Base-by-base conservation (phyloP, 2,797 vertebrate species). In the Aulostomus chinensis region DNA sequence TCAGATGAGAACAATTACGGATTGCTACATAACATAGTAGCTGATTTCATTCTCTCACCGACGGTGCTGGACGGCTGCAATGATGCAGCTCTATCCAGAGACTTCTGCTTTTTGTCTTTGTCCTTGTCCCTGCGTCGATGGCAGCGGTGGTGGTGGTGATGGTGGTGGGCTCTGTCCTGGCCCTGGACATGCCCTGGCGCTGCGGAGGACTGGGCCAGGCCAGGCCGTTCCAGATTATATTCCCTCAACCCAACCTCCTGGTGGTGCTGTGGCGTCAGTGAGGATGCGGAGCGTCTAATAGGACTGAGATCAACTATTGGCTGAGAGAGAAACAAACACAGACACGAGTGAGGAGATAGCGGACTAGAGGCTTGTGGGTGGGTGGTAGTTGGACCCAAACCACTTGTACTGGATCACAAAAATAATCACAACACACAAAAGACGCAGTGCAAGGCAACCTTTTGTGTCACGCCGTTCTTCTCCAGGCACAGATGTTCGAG, bases 261-360 rank as follows among this genome's bases (percentile, higher is more conserved):
- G 15, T 88, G 80, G 4, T 84, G 84, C 37, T 88, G 90, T 0
- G 95, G 94, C 2, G 91, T 84, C 88, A 98, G 74, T 0, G 96
- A 97, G 68, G 97, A 98, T 2, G 95, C 89, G 0, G 97, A 99
- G 7, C 96, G 94, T 40, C 93, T 94, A 87, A 99, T 97, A 40
- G 96, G 95, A 69, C 96, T 98, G 26, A 92, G 80, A 43, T 96
- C 95, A 0, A 93, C 83, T 32, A 95, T 94, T 0, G 94, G 94
- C 97, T 99, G 86, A 13, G 48, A 31, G 49, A 25, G 38, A 25
- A 58, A 68, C 12, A 24, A 35, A 48, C 28, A 20, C 9, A 14
- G 16, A 47, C 11, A 45, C 35, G 20, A 1, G 9, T 38, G 9
- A 42, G 37, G 38, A 47, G 10, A 12, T 33, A 3, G 24, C 1